A percentile compares a stretch with the other conserved stretches of the same genome.
Conservation (phyloP, 1,140 invertebrate genomes). For the Batillaria attramentaria region DNA sequence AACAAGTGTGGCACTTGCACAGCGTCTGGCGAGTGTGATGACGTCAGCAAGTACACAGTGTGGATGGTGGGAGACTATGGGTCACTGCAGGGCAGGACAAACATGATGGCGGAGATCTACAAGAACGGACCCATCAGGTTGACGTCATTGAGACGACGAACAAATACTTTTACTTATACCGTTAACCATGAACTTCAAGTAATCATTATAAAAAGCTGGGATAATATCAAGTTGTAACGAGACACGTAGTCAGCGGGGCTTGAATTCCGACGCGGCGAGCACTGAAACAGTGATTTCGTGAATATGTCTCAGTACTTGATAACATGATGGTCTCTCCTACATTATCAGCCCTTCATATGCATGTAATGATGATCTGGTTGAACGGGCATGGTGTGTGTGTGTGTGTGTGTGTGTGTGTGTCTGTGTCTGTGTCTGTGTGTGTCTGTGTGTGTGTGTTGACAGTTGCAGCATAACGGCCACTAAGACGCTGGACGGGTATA, state of each 20-base stretch:
- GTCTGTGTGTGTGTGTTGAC: constrained; percentile 31
- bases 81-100: constrained; percentile 68
- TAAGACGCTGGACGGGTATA: constrained; percentile 71
- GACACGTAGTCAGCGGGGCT: no score
- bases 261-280: no score
- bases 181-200: no score
- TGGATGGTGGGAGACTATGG: constrained; percentile 75
- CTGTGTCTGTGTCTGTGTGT: constrained; percentile 3
- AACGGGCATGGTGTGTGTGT: not conserved
- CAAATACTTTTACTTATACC: no score
- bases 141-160: no score
- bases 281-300: no score
- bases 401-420: not conserved
- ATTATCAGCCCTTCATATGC: no score
- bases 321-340: no score
- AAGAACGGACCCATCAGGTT: constrained; percentile 74
- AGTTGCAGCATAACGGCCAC: constrained; percentile 73
- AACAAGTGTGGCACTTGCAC: constrained; percentile 74
- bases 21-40: constrained; percentile 68
- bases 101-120: constrained; percentile 75
- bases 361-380: no score
- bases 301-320: no score
- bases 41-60: constrained; percentile 71
- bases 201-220: no score
- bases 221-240: no score